Evolutionary conservation across 2,888 invertebrate genomes (phyloP).

Genomic region (Aphodius sticticus): DNA sequence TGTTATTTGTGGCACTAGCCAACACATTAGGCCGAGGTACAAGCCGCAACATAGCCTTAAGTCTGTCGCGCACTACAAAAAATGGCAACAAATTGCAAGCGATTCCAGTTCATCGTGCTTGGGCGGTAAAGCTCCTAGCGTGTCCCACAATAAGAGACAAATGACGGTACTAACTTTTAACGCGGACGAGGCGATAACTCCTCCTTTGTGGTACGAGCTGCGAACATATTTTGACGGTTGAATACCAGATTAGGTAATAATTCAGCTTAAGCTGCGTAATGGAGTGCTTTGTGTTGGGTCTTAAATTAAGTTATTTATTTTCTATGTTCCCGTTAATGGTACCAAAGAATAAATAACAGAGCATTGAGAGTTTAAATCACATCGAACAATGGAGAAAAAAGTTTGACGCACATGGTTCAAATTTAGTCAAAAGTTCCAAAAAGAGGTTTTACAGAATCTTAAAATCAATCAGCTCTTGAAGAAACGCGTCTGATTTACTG

Average conservation of each 20-base stretch:
- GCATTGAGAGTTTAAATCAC: not conserved
- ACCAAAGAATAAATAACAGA: too few species aligned
- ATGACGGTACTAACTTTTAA: not conserved
- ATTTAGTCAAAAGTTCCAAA: too few species aligned
- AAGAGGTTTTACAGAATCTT: too few species aligned
- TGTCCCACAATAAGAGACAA: not conserved
- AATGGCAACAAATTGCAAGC: not conserved
- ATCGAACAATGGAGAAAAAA: too few species aligned
- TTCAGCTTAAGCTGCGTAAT: not conserved
- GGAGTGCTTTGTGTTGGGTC: not conserved
- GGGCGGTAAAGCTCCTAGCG: not conserved
- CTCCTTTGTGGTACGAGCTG: not conserved
- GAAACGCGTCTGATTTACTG: not conserved
- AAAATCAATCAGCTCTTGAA: not conserved
- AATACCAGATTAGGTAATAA: not conserved
- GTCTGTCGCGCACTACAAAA: not conserved
- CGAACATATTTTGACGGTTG: not conserved
- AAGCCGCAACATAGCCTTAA: conserved; percentile 4
- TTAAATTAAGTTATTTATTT: not conserved
- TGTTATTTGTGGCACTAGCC: not conserved
- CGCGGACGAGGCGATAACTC: not conserved
- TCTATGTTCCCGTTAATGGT: not conserved
- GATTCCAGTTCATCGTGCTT: not conserved
- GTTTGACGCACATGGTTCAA: too few species aligned
- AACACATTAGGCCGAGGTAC: not conserved